phyloP scores from a whole-genome alignment of 2,113 vertebrate species.

The Thunnus thynnus region DNA sequence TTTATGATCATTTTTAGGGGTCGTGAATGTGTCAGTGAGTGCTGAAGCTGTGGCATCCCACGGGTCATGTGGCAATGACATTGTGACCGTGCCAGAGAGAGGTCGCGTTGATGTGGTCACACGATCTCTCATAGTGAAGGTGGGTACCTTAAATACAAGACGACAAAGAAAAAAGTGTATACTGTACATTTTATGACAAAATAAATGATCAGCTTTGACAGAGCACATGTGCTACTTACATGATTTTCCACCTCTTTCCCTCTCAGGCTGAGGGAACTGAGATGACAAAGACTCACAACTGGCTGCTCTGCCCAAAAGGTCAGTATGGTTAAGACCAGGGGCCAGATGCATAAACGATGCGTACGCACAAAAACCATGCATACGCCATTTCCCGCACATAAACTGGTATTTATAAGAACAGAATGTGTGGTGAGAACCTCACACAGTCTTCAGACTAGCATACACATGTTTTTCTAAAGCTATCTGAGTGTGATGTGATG shows the following conservation, averaged over 20 bases:
- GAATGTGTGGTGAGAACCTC: too few species aligned
- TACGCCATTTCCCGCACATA: too few species aligned
- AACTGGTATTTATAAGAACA: too few species aligned
- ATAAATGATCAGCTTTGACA: background rate
- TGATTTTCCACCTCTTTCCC: background rate
- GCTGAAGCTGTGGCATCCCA: conserved; percentile 84
- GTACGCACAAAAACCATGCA: too few species aligned
- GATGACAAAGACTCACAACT: conserved; percentile 64
- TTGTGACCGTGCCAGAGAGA: conserved; percentile 83
- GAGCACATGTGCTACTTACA: too few species aligned
- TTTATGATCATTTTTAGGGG: conserved; percentile 70
- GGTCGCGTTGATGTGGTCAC: conserved; percentile 85
- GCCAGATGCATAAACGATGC: too few species aligned
- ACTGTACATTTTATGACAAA: background rate
- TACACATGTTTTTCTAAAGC: too few species aligned
- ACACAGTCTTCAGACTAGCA: too few species aligned
- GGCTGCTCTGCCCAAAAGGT: conserved; percentile 78
- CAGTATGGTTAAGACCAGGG: conserved; percentile 3
- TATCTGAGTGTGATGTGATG: too few species aligned
- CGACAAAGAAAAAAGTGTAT: background rate
- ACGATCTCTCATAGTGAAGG: conserved; percentile 87
- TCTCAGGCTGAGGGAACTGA: conserved; percentile 75
- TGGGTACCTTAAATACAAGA: conserved; percentile 40
- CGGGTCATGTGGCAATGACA: conserved; percentile 79
- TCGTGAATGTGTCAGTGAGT: conserved; percentile 83